Evolutionary conservation across 2,113 vertebrate genomes (phyloP).

Genomic region (Neotoma lepida): DNA sequence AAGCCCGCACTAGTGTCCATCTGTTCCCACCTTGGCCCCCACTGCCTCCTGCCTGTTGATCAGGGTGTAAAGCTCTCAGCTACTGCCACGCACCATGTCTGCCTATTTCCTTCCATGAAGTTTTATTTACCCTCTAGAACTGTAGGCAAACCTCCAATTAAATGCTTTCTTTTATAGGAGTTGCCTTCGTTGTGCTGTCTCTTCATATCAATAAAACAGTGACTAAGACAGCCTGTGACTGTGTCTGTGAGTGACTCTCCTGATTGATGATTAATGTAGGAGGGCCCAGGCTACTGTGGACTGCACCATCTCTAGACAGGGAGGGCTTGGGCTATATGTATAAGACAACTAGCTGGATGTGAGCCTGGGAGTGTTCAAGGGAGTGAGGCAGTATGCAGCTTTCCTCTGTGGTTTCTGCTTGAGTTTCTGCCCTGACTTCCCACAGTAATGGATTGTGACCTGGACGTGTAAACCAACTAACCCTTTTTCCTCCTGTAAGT

Average conservation of each 20-base stretch:
- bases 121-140: not conserved
- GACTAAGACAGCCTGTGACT: not conserved
- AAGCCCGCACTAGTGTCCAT: not conserved
- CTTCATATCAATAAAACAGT: not conserved
- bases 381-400: not conserved
- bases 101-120: not conserved
- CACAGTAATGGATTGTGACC: not conserved
- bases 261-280: not conserved
- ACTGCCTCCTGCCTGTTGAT: not conserved
- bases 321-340: not conserved
- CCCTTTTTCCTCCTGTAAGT: not conserved
- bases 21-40: not conserved
- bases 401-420: not conserved
- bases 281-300: not conserved
- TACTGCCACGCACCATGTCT: not conserved
- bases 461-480: not conserved
- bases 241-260: not conserved
- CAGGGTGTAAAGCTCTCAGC: not conserved
- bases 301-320: not conserved
- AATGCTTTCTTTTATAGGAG: not conserved
- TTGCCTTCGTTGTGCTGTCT: not conserved
- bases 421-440: not conserved
- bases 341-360: not conserved
- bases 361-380: not conserved
- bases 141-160: not conserved